These are phyloP conservation scores for Eucera pruinosa DNA, from an alignment of 2,888 invertebrate species.

Conservation along the genomic window DNA sequence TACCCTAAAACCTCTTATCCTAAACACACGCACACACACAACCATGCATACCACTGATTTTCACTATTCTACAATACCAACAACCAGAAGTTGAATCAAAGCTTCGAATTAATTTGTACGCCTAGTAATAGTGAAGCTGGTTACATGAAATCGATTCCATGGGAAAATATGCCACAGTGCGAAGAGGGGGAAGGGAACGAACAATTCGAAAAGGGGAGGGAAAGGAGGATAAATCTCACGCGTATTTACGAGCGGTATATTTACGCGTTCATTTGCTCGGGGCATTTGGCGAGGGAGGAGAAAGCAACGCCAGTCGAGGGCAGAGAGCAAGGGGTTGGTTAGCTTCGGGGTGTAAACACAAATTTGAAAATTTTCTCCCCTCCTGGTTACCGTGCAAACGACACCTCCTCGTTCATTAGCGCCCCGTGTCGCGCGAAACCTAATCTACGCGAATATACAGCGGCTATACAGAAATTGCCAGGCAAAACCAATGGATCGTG, in stretches of 20 bases:
- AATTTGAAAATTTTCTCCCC: slow-evolving; percentile 70
- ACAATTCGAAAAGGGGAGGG: slow-evolving; percentile 22
- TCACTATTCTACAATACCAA: too few species aligned
- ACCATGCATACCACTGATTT: too few species aligned
- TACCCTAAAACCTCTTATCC: too few species aligned
- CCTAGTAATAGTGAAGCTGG: too few species aligned
- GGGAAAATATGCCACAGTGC: too few species aligned
- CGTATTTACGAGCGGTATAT: slow-evolving; percentile 60
- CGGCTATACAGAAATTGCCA: slow-evolving; percentile 38
- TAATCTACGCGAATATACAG: slow-evolving; percentile 63
- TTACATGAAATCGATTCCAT: too few species aligned
- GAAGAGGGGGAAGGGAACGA: neutral
- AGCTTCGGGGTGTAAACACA: slow-evolving; percentile 63
- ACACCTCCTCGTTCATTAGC: slow-evolving; percentile 78
- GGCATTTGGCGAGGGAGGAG: neutral
- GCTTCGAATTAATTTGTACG: too few species aligned
- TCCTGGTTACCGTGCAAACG: slow-evolving; percentile 70
- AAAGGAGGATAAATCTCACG: slow-evolving; percentile 57
- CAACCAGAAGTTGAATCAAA: too few species aligned
- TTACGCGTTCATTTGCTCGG: slow-evolving; percentile 63
- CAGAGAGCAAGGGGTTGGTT: slow-evolving; percentile 12
- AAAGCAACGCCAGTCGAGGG: neutral
- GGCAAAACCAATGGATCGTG: slow-evolving; percentile 63
- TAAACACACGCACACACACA: too few species aligned
- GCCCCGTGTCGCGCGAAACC: slow-evolving; percentile 72